These are phyloP conservation scores for Acronicta alni DNA, from an alignment of 2,888 invertebrate genomes.

Conservation along the genomic window DNA sequence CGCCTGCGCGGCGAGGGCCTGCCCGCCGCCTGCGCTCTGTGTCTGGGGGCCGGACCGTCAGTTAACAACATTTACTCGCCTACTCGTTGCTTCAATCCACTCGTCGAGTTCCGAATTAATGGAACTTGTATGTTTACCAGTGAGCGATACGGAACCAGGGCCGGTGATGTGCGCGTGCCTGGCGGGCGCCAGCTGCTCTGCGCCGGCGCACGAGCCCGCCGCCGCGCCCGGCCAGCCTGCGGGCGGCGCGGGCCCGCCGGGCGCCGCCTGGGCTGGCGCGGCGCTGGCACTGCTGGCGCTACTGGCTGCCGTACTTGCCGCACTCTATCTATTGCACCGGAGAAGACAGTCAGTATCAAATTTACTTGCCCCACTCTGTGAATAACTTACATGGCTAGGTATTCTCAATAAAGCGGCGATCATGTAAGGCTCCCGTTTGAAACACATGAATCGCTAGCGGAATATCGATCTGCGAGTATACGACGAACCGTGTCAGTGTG, in stretches of 20 bases:
- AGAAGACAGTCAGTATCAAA: slow-evolving; percentile 79
- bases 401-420: too few species aligned
- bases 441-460: too few species aligned
- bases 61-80: slow-evolving; percentile 11
- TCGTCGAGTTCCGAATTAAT: too few species aligned
- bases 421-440: too few species aligned
- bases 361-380: too few species aligned
- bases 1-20: slow-evolving; percentile 88
- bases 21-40: slow-evolving; percentile 84
- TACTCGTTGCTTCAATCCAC: too few species aligned
- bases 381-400: too few species aligned
- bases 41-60: slow-evolving; percentile 73
- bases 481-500: too few species aligned
- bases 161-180: slow-evolving; percentile 76
- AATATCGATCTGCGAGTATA: too few species aligned
- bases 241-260: slow-evolving; percentile 62
- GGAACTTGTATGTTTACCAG: slow-evolving; percentile 52
- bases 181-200: slow-evolving; percentile 72
- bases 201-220: slow-evolving; percentile 48
- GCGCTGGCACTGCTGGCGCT: slow-evolving; percentile 68
- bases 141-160: slow-evolving; percentile 74
- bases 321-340: slow-evolving; percentile 69
- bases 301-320: slow-evolving; percentile 66
- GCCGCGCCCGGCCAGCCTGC: slow-evolving; percentile 26
- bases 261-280: slow-evolving; percentile 69